These are phyloP conservation scores for Macrosiphum euphorbiae DNA, from an alignment of 2,888 invertebrate species.

Conservation along the genomic window DNA sequence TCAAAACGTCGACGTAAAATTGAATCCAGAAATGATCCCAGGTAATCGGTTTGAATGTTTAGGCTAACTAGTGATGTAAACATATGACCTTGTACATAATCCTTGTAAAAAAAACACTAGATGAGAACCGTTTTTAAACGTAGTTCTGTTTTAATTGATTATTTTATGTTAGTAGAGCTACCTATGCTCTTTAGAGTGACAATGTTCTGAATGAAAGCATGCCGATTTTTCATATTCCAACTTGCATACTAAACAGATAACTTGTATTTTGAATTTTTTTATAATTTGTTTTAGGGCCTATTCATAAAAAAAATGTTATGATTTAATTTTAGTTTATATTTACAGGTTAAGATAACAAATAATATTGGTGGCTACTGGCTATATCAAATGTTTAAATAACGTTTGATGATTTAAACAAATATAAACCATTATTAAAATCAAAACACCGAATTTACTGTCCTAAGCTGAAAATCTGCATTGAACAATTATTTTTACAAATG, in stretches of 20 bases:
- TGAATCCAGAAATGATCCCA: conserved; percentile 49
- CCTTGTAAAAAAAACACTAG: conserved; percentile 43
- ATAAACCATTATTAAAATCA: not conserved
- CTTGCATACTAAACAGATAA: not conserved
- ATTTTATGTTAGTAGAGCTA: conserved; percentile 20
- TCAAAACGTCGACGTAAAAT: conserved; percentile 57
- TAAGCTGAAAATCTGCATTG: not conserved
- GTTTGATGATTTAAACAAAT: not conserved
- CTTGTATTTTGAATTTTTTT: conserved; percentile 17
- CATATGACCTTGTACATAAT: conserved; percentile 54
- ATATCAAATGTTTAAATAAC: not conserved
- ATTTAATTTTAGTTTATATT: not conserved
- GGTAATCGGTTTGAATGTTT: conserved; percentile 62
- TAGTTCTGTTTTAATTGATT: conserved; percentile 43
- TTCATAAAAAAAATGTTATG: not conserved
- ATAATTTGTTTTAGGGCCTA: not conserved
- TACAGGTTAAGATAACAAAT: not conserved
- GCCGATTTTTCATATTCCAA: conserved; percentile 22
- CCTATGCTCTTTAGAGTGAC: conserved; percentile 37
- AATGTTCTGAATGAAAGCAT: conserved; percentile 49
- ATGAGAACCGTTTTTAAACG: conserved; percentile 33
- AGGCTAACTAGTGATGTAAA: conserved; percentile 57
- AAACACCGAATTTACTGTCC: too few species aligned
- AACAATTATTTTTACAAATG: not conserved
- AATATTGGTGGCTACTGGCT: not conserved